Base-by-base conservation (phyloP, 2,113 vertebrate species). In the Poecile atricapillus region DNA sequence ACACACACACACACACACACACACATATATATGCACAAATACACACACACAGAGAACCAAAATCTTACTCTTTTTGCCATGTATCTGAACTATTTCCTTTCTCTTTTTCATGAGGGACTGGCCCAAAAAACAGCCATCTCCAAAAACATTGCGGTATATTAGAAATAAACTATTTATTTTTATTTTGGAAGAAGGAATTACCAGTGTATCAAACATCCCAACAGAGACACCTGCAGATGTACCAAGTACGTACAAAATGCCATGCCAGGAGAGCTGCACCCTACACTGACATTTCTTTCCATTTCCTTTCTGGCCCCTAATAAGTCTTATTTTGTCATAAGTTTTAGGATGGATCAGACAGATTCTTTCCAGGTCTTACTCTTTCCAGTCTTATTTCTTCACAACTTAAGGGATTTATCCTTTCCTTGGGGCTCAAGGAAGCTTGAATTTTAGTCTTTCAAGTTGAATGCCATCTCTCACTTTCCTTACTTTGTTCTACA, bases 11-110 rank as follows among this genome's bases (percentile, higher is more conserved):
- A 74, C 2, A 75, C n/a, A n/a, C n/a, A 59, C 4, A 27, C 3
- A 43, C 11, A 43, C 4, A 71, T 1, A 27, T 0, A 23, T 1
- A 52, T 10, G 2, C 17, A 41, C 4, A 41, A 2, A 49, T 13
- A n/a, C 5, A 33, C 5, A 44, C 2, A 56, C 8, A 74, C 2
- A 75, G 1, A 70, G 37, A 82, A 53, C 9, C 11, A 77, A 90
- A 88, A 46, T 24, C 25, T 65, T 62, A 5, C 67, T 50, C 19
- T 10, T 74, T 78, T 28, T 19, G 10, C 13, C n/a, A 23, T 70
- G 9, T 18, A 37, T 53, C n/a, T 58, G 43, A 91, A 67, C 15
- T 30, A 24, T 39, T 53, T 33, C 4, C 8, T 39, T 71, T 60
- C 13, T 19, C 9, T 75, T 80, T 62, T 47, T 18, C 41, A 22